A percentile compares a stretch with the other conserved stretches of the same genome.
phyloP scores from a whole-genome alignment of 2,797 vertebrate genomes.

The Muraenolepis orangiensis region DNA sequence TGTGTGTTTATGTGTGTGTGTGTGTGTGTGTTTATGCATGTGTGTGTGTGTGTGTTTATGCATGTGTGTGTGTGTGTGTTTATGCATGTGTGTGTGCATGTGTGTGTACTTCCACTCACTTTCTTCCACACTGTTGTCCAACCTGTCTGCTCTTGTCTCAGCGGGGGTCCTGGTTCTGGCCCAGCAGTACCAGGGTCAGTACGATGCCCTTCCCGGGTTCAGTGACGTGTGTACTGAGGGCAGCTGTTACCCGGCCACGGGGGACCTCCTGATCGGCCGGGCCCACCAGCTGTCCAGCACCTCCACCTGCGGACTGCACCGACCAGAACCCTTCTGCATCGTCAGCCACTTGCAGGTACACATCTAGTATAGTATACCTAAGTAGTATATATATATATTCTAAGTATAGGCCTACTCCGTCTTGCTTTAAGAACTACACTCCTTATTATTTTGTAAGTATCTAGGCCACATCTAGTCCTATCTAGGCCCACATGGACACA shows the following conservation, averaged over 20 bases:
- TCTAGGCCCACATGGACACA: neutral
- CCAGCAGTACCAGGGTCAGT: conserved; percentile 49
- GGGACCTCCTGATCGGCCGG: conserved; percentile 92
- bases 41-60: no score
- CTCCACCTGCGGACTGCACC: conserved; percentile 85
- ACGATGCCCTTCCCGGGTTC: conserved; percentile 71
- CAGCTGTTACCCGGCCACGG: conserved; percentile 96
- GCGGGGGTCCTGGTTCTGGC: conserved; percentile 62
- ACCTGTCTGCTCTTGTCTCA: conserved; percentile 45
- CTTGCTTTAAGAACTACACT: neutral
- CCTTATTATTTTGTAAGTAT: neutral
- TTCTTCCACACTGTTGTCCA: neutral
- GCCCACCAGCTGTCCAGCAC: conserved; percentile 81
- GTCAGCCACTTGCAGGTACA: conserved; percentile 96
- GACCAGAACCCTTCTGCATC: conserved; percentile 89
- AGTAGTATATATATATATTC: no score
- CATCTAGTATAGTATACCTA: no score
- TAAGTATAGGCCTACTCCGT: neutral
- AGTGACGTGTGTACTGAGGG: conserved; percentile 91
- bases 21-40: no score
- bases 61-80: no score
- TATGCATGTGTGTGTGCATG: no score
- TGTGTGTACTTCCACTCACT: no score
- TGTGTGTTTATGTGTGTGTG: no score
- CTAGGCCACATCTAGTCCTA: neutral